These are phyloP conservation scores for Lathronympha strigana DNA, from an alignment of 2,888 invertebrate species.

Conservation along the genomic window DNA sequence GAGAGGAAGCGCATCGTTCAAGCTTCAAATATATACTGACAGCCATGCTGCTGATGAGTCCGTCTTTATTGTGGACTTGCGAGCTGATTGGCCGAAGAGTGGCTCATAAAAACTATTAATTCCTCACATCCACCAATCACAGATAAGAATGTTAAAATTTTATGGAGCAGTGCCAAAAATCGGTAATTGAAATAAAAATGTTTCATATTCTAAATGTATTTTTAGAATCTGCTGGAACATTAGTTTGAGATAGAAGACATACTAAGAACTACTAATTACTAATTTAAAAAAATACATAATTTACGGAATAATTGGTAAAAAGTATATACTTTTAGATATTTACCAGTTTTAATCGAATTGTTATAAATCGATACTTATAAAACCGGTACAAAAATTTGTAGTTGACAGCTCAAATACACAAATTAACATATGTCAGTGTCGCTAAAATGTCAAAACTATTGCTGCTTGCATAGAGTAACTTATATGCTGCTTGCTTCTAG, in stretches of 20 bases:
- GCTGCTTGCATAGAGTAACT: not conserved
- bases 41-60: constrained; percentile 95
- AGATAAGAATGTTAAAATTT: constrained; percentile 61
- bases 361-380: constrained; percentile 6
- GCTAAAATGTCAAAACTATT: not conserved
- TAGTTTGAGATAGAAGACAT: not conserved
- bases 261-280: not conserved
- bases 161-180: constrained; percentile 67
- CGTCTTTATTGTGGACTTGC: constrained; percentile 91
- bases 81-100: constrained; percentile 85
- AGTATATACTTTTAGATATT: not conserved
- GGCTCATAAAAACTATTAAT: constrained; percentile 63
- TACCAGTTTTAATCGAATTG: not conserved
- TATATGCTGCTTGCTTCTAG: not conserved
- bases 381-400: constrained; percentile 13
- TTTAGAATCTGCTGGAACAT: constrained; percentile 1
- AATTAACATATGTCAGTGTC: not conserved
- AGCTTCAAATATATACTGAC: constrained; percentile 98
- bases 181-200: constrained; percentile 51
- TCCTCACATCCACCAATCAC: constrained; percentile 65
- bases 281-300: not conserved
- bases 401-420: not conserved
- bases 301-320: not conserved
- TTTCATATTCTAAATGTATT: constrained; percentile 26
- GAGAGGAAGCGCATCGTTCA: constrained; percentile 93